Evolutionary conservation across 2,113 vertebrate species (phyloP), one percentile per base, ranked within the genome.

Genomic region (Eurystomus gularis): DNA sequence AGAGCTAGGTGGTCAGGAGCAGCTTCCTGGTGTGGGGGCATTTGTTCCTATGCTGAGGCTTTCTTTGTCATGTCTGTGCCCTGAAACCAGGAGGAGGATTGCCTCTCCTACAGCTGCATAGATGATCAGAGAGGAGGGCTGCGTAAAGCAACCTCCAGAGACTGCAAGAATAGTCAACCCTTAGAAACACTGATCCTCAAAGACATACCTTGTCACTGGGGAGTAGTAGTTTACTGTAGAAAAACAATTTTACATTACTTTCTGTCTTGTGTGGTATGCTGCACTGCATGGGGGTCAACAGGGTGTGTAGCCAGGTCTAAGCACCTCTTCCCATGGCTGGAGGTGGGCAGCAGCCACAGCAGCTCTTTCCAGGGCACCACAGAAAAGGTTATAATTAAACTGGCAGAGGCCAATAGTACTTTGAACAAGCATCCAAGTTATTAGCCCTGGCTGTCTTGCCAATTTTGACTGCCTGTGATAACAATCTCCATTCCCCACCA

Each of bases 251-350:
- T 17, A 4, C 19, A 0, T 40, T 51, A 12, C 8, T 51, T 78
- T 42, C 10, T 15, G 3, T 23, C 39, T 26, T 9, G 0, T 0
- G 0, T 7, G 44, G 3, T 17, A 3, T 6, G 24, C 64, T 29
- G 40, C 57, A 35, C 58, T 39, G 55, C 17, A 10, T 10, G 31
- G 39, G 13, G 48, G 46, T 40, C 73, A 54, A 14, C 25, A 17
- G 37, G 25, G 9, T 15, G n/a, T 18, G 13, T 31, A 80, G 37
- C 7, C 65, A 37, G 44, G 17, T 35, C 51, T 35, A 6, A 33
- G 35, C 9, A 13, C 19, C 19, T 24, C 24, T 21, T 10, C 48
- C 44, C 5, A 0, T 0, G 0, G 31, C 61, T 46, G 3, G 39
- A 39, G 61, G 24, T 31, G 42, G 52, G 46, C 52, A 82, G 40